Conservation (phyloP, 2,797 vertebrate species). For the Columba guinea region DNA sequence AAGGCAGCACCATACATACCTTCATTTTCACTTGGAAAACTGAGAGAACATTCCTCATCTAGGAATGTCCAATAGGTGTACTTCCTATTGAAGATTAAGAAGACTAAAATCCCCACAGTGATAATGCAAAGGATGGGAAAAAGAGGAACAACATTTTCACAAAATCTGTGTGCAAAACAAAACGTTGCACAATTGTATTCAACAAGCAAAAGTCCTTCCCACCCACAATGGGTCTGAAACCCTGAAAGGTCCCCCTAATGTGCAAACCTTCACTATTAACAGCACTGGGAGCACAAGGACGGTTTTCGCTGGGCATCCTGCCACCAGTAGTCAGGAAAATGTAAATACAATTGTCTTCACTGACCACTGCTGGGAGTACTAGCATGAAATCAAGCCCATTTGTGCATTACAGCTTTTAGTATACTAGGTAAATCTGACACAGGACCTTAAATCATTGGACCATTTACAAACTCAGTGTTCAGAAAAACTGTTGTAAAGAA, state of each 20-base stretch:
- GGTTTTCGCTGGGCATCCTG: slow-evolving; percentile 31
- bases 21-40: not conserved
- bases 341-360: slow-evolving; percentile 41
- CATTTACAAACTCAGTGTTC: not conserved
- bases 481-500: not conserved
- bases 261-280: not conserved
- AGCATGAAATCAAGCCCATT: not conserved
- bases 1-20: not conserved
- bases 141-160: not conserved
- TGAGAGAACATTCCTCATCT: not conserved
- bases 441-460: not conserved
- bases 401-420: not conserved
- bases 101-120: not conserved
- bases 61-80: not conserved
- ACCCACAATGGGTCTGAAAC: not conserved
- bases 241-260: not conserved
- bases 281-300: not conserved
- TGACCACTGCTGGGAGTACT: not conserved
- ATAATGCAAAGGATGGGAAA: not conserved
- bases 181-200: not conserved
- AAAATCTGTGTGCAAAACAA: not conserved
- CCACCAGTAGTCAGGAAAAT: slow-evolving; percentile 26
- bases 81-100: not conserved
- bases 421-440: not conserved
- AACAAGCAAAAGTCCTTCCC: not conserved